Percentiles rank a stretch among this genome's conserved stretches.
Conservation (phyloP, 2,797 vertebrate species). For the Eospalax fontanierii region DNA sequence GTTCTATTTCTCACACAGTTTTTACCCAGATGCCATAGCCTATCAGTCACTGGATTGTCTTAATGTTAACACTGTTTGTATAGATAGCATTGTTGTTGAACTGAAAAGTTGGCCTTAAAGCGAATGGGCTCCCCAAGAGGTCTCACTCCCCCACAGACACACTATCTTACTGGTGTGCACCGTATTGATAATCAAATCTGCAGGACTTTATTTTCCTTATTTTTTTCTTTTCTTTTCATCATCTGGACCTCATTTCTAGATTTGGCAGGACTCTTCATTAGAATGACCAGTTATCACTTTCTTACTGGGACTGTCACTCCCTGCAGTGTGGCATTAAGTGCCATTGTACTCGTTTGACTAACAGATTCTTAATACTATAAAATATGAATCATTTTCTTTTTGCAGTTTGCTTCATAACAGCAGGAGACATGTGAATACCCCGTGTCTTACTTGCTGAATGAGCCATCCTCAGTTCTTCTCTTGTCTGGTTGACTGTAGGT, state of each 20-base stretch:
- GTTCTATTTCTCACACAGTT: not conserved
- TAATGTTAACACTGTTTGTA: not conserved
- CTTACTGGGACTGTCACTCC: not conserved
- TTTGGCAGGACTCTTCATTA: conserved; percentile 18
- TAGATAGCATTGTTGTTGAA: conserved; percentile 42
- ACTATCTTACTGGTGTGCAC: not conserved
- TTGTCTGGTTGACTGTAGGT: conserved; percentile 42
- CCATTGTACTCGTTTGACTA: conserved; percentile 47
- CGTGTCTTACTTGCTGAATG: not conserved
- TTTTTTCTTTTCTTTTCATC: not conserved
- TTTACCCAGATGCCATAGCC: not conserved
- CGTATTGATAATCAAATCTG: not conserved
- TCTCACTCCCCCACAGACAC: not conserved
- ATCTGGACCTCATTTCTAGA: conserved; percentile 50
- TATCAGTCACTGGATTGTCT: conserved; percentile 14
- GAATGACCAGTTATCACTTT: not conserved
- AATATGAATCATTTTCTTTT: not conserved
- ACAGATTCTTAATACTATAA: conserved; percentile 38
- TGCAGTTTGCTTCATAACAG: conserved; percentile 40
- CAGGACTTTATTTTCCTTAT: not conserved
- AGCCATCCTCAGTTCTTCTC: not conserved
- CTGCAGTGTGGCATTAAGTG: not conserved
- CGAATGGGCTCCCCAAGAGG: not conserved
- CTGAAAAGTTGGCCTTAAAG: conserved; percentile 49
- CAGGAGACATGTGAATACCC: not conserved